These are phyloP conservation scores for Tenebrosternarchus preto DNA, from an alignment of 2,113 vertebrate species.

Conservation along the genomic window DNA sequence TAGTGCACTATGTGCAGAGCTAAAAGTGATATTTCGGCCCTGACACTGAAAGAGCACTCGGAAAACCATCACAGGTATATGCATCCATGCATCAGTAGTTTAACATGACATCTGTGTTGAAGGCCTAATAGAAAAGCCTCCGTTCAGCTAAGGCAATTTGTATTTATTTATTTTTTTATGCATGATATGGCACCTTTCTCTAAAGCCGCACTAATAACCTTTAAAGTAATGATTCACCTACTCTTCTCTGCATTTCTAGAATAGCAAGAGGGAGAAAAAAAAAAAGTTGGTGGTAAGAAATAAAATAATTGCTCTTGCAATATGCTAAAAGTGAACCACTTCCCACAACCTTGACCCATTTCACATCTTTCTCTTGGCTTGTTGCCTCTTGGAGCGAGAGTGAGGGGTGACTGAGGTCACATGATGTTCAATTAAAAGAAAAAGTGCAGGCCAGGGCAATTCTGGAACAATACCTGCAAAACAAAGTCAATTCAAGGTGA, in stretches of 20 bases:
- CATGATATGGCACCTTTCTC: constrained; percentile 22
- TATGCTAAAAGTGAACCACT: constrained; percentile 60
- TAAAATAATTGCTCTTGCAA: constrained; percentile 18
- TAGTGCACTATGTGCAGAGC: too few relatives aligned
- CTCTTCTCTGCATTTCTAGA: constrained; percentile 21
- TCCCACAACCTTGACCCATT: constrained; percentile 71
- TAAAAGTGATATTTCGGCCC: too few relatives aligned
- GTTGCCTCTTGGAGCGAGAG: constrained; percentile 57
- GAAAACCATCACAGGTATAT: too few relatives aligned
- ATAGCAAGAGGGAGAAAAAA: not conserved
- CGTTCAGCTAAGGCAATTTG: too few relatives aligned
- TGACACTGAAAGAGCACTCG: not conserved
- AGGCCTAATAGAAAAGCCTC: too few relatives aligned
- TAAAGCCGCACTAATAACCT: constrained; percentile 24
- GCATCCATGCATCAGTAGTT: too few relatives aligned
- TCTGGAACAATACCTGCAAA: constrained; percentile 65
- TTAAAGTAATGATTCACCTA: constrained; percentile 18
- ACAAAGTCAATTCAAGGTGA: constrained; percentile 77
- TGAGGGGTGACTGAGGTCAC: constrained; percentile 58
- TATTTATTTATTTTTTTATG: not conserved
- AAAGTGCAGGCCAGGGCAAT: constrained; percentile 65
- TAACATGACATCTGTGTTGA: too few relatives aligned
- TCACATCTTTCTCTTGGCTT: constrained; percentile 59
- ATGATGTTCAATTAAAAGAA: constrained; percentile 71
- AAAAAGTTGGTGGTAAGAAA: constrained; percentile 14